phyloP scores from a whole-genome alignment of 2,888 invertebrate species.

The Drosophila vallismaia region DNA sequence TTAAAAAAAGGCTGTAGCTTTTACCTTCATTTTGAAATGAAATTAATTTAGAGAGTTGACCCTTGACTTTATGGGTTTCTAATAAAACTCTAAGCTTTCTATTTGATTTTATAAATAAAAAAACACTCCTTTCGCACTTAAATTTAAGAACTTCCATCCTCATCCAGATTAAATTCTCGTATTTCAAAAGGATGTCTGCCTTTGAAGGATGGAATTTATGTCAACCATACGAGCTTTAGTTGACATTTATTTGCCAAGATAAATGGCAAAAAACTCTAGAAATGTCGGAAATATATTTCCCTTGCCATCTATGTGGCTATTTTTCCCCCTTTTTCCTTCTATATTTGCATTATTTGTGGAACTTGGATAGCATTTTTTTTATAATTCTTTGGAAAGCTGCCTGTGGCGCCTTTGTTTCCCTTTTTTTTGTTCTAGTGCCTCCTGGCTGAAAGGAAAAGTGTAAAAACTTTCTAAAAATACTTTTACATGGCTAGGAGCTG shows the following conservation, averaged over 20 bases:
- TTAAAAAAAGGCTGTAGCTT: too few species aligned
- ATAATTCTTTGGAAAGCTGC: conserved; percentile 1
- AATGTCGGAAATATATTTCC: conserved; percentile 4
- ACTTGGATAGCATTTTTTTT: conserved; percentile 27
- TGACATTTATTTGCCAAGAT: conserved; percentile 38
- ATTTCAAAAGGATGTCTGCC: conserved; percentile 11
- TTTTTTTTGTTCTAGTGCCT: conserved; percentile 4
- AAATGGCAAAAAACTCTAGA: conserved; percentile 12
- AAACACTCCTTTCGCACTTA: background rate
- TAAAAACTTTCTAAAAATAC: conserved; percentile 59
- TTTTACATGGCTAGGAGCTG: conserved; percentile 19
- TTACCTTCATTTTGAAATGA: too few species aligned
- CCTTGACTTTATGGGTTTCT: too few species aligned
- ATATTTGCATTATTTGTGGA: conserved; percentile 12
- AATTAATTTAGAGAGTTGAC: too few species aligned
- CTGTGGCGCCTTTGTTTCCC: conserved; percentile 43
- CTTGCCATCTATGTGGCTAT: conserved; percentile 8
- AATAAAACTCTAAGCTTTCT: background rate
- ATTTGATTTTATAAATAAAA: background rate
- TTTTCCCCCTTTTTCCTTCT: background rate
- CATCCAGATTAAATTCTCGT: background rate
- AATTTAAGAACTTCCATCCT: conserved; percentile 1
- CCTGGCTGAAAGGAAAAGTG: conserved; percentile 58
- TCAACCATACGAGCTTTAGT: conserved; percentile 15
- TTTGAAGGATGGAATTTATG: conserved; percentile 12